Percentiles rank a stretch among this genome's conserved stretches.
phyloP scores from a whole-genome alignment of 2,113 vertebrate species.

The Craseonycteris thonglongyai region DNA sequence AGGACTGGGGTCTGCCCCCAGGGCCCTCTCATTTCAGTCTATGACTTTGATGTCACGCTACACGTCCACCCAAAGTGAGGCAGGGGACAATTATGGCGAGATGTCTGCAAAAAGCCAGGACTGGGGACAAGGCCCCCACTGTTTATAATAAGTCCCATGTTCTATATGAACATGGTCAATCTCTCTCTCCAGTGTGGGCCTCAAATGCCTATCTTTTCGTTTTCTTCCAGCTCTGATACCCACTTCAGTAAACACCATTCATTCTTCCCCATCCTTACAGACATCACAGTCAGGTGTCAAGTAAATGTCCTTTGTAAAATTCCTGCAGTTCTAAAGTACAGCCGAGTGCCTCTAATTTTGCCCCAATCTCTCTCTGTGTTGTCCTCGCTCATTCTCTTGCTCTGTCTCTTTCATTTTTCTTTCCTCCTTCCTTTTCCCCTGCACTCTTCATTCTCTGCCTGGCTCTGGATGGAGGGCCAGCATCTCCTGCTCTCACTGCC shows the following conservation, averaged over 20 bases:
- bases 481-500: not conserved
- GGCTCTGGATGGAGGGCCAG: not conserved
- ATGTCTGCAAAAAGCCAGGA: not conserved
- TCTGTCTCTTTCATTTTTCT: not conserved
- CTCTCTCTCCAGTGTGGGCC: not conserved
- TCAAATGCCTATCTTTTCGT: not conserved
- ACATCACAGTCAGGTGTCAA: not conserved
- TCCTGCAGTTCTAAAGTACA: not conserved
- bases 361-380: not conserved
- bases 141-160: not conserved
- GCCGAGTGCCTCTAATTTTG: not conserved
- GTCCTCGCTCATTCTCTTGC: not conserved
- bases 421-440: not conserved
- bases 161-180: not conserved
- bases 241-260: not conserved
- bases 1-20: not conserved
- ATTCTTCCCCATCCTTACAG: not conserved
- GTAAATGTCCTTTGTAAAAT: not conserved
- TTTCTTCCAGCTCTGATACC: not conserved
- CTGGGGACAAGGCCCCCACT: not conserved
- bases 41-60: rapidly evolving
- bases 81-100: rapidly evolving
- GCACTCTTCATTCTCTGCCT: not conserved
- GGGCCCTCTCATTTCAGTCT: not conserved
- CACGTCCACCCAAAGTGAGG: not conserved